phyloP scores from a whole-genome alignment of 2,797 vertebrate species.

The Microchirus variegatus region DNA sequence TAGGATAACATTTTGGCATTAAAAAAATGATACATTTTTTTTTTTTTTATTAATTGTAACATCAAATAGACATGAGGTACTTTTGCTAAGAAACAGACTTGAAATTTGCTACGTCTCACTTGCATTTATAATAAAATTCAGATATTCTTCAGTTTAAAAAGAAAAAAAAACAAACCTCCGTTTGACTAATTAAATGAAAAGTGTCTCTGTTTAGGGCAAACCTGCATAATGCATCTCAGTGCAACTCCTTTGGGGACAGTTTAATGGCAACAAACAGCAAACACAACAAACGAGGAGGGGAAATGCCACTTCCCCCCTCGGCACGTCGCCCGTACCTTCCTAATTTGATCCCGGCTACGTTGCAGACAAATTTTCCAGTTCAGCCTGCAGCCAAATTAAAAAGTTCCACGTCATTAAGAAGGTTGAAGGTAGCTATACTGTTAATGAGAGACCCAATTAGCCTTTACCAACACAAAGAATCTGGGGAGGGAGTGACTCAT shows the following conservation, averaged over 20 bases:
- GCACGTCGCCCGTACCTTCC: constrained; percentile 30
- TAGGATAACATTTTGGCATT: too few species aligned
- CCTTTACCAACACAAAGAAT: constrained; percentile 58
- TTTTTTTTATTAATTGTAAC: too few species aligned
- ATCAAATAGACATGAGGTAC: too few species aligned
- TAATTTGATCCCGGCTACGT: constrained; percentile 44
- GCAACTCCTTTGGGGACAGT: constrained; percentile 29
- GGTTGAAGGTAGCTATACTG: constrained; percentile 71
- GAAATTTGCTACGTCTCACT: too few species aligned
- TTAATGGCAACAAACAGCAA: constrained; percentile 48
- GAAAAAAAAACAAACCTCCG: constrained; percentile 19
- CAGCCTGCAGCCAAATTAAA: constrained; percentile 73
- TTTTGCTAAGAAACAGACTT: too few species aligned
- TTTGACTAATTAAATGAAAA: constrained; percentile 26
- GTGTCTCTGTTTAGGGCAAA: constrained; percentile 38
- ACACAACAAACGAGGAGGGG: constrained; percentile 47
- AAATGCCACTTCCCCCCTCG: constrained; percentile 11
- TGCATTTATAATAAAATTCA: not conserved
- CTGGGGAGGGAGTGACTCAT: constrained; percentile 17
- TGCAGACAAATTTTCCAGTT: constrained; percentile 36
- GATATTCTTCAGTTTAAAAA: not conserved
- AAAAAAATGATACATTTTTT: too few species aligned
- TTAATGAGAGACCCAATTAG: constrained; percentile 81
- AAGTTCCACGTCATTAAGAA: constrained; percentile 78
- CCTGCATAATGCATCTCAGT: constrained; percentile 44